Base-by-base conservation (phyloP, 2,888 invertebrate species). In the Lepidonotus clava region DNA sequence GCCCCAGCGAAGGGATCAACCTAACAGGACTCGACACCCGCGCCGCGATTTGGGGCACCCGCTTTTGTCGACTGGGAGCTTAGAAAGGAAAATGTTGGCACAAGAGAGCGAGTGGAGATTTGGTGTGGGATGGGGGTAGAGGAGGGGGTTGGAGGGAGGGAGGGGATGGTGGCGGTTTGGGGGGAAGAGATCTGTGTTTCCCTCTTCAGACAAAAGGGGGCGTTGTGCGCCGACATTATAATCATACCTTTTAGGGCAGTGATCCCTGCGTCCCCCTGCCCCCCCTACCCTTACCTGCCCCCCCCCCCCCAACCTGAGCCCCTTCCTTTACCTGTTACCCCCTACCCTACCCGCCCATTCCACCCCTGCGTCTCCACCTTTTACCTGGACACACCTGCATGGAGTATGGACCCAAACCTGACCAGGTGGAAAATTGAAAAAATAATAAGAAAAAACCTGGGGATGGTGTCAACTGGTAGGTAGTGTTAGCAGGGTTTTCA, bases 21-120 rank as follows among this genome's bases (percentile, higher is more conserved):
- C 46, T 80, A 46, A 80, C 80, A 28, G 14, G 80, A 18, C 28
- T 24, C 46, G 80, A 51, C 80, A 28, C 46, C 46, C 14, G 24
- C 80, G 46, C 80, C 32, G 46, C 28, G 80, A 41, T 18, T 24
- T 46, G 80, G 14, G 71, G 32, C 41, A 28, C 46, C 80, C 21
- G 28, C 40, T 24, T 76, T 76, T 76, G 21, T 41, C 14, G 2
- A 32, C 4, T 1, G 5, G 28, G 11, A 11, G 80, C 46, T 6
- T 32, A 28, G 46, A 18, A 80, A 41, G 46, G 24, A 41, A 80
- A 80, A 80, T 32, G 41, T 51, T 80, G 80, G 46, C 80, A 46
- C 46, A 46, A 24, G 28, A 1, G 24, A 21, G 24, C 1, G n/a
- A 46, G 18, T 6, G 32, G 46, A 34, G 11, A 28, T 18, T 11